These are phyloP conservation scores for Rhinella marina DNA, from an alignment of 2,797 vertebrate genomes.

Conservation along the genomic window DNA sequence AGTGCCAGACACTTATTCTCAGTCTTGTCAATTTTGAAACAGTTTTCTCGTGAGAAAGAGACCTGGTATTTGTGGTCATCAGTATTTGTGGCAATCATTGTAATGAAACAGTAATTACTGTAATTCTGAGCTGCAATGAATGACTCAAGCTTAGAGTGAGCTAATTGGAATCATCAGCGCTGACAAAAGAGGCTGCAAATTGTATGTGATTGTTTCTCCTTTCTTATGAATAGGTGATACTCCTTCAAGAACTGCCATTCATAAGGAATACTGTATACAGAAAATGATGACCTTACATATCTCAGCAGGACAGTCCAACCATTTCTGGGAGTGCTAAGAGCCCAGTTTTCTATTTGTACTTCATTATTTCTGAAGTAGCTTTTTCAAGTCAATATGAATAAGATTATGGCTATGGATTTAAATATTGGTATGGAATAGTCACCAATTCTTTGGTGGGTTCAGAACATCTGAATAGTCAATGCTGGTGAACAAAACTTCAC, in stretches of 20 bases:
- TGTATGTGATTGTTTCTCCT: constrained; percentile 34
- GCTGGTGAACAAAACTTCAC: no score
- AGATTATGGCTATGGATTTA: neutral
- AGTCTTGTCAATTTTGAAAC: constrained; percentile 16
- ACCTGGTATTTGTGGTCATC: constrained; percentile 33
- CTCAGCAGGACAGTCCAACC: neutral
- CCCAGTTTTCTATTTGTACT: neutral
- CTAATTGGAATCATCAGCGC: constrained; percentile 32
- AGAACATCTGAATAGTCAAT: no score
- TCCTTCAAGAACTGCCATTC: constrained; percentile 21
- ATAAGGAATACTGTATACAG: neutral
- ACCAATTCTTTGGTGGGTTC: no score
- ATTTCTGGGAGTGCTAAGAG: neutral
- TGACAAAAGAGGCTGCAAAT: constrained; percentile 29
- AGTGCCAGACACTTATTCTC: constrained; percentile 7
- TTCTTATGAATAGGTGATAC: constrained; percentile 25
- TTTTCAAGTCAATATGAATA: neutral
- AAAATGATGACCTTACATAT: neutral
- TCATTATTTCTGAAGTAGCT: neutral
- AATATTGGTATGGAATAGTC: no score
- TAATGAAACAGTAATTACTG: constrained; percentile 28
- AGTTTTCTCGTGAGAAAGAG: constrained; percentile 15
- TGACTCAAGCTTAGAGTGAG: constrained; percentile 9
- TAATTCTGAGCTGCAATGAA: constrained; percentile 25
- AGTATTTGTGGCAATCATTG: constrained; percentile 32